Base-by-base conservation (phyloP, 2,113 vertebrate species). In the Barnardius zonarius region DNA sequence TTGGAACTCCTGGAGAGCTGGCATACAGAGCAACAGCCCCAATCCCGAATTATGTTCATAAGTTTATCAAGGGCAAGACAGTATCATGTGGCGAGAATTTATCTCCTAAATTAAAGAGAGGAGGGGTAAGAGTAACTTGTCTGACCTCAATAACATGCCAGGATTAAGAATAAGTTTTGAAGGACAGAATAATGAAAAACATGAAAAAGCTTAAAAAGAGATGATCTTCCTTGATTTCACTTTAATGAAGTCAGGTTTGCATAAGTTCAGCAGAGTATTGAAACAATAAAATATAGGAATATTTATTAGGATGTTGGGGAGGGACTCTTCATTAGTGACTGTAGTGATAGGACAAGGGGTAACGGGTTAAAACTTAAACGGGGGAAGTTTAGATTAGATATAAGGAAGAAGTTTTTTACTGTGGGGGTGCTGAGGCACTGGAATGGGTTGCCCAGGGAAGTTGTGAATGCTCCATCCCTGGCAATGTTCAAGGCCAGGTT, bases 281-380 rank as follows among this genome's bases (percentile, higher is more conserved):
- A 7, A 37, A 25, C 2, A 31, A 6, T 30, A 13, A 31, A 13
- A 30, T 8, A 23, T 0, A 0, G 17, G 5, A 44, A 44, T 44
- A 41, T 66, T 87, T 70, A 67, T 54, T 52, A 59, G 72, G 61
- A 31, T 31, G 54, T 33, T 55, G 17, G 18, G 52, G 52, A 54
- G 28, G 28, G 28, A 30, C 28, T 54, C 52, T 17, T 54, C 28
- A 54, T 54, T 30, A 54, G 28, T 28, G 16, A 11, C 28, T 54
- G 28, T 54, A 30, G 52, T 17, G 52, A 54, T 11, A 30, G 28
- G 6, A 30, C 28, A 54, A 54, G 28, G 10, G 16, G 27, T 30
- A 17, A 54, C 28, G 27, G 15, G 28, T 11, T 52, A 9, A 54
- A 30, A 52, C 16, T 52, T 17, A 30, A 52, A 10, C 9, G 10